Conservation (phyloP, 2,113 vertebrate genomes). For the Choloepus hoffmanni region DNA sequence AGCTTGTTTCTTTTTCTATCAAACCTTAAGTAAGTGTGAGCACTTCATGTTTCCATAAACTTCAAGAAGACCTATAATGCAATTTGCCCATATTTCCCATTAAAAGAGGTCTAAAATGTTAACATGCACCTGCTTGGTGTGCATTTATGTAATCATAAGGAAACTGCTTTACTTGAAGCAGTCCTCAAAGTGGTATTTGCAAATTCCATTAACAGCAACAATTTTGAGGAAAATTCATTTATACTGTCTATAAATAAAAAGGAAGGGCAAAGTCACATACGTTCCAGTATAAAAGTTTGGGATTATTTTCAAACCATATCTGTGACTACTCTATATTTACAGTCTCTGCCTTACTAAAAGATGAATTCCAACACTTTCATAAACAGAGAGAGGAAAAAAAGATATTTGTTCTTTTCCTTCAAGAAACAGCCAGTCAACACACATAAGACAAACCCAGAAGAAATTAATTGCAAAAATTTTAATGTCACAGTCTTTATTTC, state of each 20-base stretch:
- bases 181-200: background rate
- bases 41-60: background rate
- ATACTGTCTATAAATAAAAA: conserved; percentile 29
- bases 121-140: background rate
- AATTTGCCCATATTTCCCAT: background rate
- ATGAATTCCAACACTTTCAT: background rate
- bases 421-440: background rate
- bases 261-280: background rate
- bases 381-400: background rate
- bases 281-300: background rate
- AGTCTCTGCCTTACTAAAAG: conserved; percentile 4
- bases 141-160: background rate
- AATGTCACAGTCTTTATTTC: background rate
- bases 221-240: conserved; percentile 13
- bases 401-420: background rate
- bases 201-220: conserved; percentile 44
- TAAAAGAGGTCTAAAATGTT: background rate
- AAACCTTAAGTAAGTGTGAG: background rate
- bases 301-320: background rate
- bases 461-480: conserved; percentile 37
- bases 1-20: background rate
- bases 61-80: background rate
- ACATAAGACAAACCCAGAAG: conserved; percentile 40
- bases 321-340: background rate
- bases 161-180: background rate